Evolutionary conservation across 2,797 vertebrate genomes (phyloP).

Genomic region (Perodicticus potto): DNA sequence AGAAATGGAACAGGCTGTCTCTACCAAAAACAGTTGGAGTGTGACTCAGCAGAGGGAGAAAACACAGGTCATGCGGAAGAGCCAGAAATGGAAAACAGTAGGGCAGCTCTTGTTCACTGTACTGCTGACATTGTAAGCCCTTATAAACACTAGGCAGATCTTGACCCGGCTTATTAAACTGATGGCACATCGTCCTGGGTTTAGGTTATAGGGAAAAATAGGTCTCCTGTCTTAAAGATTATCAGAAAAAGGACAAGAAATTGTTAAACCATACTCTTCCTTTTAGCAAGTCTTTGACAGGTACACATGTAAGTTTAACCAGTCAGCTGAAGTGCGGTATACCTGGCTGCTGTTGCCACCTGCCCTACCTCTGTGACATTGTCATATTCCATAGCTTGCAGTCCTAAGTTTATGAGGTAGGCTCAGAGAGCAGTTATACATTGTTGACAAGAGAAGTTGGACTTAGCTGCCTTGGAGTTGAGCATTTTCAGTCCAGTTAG

Average conservation of each 20-base stretch:
- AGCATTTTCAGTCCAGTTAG: conserved; percentile 1
- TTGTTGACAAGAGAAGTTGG: not conserved
- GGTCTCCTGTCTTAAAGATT: conserved; percentile 18
- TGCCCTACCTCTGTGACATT: not conserved
- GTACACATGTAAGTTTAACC: not conserved
- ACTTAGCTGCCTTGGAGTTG: not conserved
- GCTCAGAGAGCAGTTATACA: not conserved
- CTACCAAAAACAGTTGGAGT: conserved; percentile 29
- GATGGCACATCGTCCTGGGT: not conserved
- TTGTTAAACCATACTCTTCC: not conserved
- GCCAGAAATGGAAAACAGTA: conserved; percentile 38
- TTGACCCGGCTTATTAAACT: conserved; percentile 7
- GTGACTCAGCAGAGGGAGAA: conserved; percentile 68
- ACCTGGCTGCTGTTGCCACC: not conserved
- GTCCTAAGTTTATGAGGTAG: not conserved
- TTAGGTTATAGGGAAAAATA: not conserved
- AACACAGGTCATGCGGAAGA: conserved; percentile 43
- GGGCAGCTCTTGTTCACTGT: not conserved
- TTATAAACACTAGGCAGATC: not conserved
- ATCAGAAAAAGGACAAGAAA: conserved; percentile 17
- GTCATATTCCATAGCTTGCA: not conserved
- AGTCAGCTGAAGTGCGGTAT: conserved; percentile 23
- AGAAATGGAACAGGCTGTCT: conserved; percentile 55
- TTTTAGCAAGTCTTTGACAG: conserved; percentile 14
- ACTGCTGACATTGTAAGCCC: not conserved